Conservation (phyloP, 2,888 invertebrate species). For the Sesia apiformis region DNA sequence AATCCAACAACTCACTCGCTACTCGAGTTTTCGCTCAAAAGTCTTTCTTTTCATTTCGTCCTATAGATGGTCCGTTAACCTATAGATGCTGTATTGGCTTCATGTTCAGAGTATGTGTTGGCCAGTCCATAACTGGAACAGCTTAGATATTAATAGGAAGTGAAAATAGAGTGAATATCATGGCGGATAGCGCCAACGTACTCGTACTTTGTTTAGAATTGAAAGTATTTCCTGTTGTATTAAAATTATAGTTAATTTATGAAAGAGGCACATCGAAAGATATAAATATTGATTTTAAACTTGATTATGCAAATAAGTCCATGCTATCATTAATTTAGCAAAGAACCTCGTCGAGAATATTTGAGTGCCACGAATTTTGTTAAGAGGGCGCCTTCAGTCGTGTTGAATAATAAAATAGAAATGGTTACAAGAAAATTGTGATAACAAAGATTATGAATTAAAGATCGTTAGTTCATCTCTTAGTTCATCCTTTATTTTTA, state of each 20-base stretch:
- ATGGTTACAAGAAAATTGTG: not conserved
- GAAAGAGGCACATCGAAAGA: not conserved
- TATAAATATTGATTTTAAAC: not conserved
- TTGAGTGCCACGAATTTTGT: not conserved
- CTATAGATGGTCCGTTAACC: too few species aligned
- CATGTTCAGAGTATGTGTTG: too few species aligned
- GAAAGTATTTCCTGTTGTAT: not conserved
- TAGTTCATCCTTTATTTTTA: too few species aligned
- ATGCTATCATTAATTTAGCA: not conserved
- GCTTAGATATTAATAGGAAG: too few species aligned
- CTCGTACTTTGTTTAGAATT: too few species aligned
- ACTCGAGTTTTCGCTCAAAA: too few species aligned
- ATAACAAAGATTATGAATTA: not conserved
- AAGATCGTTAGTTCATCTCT: not conserved
- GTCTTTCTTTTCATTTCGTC: too few species aligned
- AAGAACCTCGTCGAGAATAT: not conserved
- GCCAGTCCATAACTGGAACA: too few species aligned
- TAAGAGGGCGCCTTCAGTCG: not conserved
- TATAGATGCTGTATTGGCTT: too few species aligned
- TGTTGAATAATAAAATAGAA: not conserved
- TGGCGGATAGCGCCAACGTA: too few species aligned
- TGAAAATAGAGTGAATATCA: too few species aligned
- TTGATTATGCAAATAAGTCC: slow-evolving; percentile 11
- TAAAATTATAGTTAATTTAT: not conserved
- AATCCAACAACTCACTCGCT: too few species aligned